Evolutionary conservation across 2,797 vertebrate species (phyloP).

Genomic region (Paramormyrops hopkinsi): DNA sequence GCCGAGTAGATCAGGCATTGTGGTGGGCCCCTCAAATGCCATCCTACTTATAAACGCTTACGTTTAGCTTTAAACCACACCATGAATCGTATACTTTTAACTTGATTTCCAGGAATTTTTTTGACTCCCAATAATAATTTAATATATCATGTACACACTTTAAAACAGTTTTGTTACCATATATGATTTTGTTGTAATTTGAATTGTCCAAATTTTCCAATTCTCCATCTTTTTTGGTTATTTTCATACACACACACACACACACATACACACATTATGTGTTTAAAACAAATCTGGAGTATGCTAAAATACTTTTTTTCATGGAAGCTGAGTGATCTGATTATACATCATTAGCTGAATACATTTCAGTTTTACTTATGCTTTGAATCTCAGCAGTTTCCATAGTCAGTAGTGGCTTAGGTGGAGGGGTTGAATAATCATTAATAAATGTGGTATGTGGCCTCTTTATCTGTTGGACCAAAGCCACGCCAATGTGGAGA

Average conservation of each 20-base stretch:
- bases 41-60: neutral
- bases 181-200: neutral
- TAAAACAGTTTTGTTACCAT: neutral
- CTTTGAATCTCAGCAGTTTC: slow-evolving; percentile 27
- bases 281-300: neutral
- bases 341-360: neutral
- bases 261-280: neutral
- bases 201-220: neutral
- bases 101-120: neutral
- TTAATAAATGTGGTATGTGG: slow-evolving; percentile 71
- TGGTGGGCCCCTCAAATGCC: neutral
- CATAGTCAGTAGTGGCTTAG: slow-evolving; percentile 23
- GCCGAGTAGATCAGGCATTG: neutral
- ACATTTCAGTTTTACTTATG: neutral
- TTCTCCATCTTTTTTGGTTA: neutral
- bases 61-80: neutral
- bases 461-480: slow-evolving; percentile 60
- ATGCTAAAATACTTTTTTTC: neutral
- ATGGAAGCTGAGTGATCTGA: neutral
- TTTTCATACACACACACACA: neutral
- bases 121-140: neutral
- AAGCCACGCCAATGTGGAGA: slow-evolving; percentile 46
- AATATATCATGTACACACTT: neutral
- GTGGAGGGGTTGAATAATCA: slow-evolving; percentile 62
- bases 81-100: neutral